Percentiles rank a stretch among this genome's conserved stretches.
Conservation (phyloP, 2,797 vertebrate species). For the Coendou prehensilis region DNA sequence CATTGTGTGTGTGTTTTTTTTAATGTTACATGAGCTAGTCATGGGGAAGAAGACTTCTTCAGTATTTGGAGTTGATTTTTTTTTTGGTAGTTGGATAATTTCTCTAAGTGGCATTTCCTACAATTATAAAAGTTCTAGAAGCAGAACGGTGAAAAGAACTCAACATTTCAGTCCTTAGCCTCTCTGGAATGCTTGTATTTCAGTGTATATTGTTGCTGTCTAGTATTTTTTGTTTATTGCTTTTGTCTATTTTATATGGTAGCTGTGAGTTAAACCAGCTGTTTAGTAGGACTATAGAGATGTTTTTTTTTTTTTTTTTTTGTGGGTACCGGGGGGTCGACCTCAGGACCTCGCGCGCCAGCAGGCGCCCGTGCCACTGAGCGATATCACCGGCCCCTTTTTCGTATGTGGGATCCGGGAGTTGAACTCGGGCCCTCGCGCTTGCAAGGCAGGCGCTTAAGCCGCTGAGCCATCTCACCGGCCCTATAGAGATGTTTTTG, state of each 20-base stretch:
- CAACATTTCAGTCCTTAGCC: neutral
- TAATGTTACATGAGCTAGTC: neutral
- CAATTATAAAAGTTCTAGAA: neutral
- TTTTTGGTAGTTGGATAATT: neutral
- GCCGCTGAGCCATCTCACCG: too few species aligned
- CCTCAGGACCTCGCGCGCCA: too few species aligned
- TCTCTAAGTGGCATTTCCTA: neutral
- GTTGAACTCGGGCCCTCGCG: too few species aligned
- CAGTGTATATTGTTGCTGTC: neutral
- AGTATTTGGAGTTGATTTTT: neutral
- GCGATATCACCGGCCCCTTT: too few species aligned
- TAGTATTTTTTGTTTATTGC: neutral
- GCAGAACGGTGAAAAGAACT: neutral
- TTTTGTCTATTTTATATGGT: neutral
- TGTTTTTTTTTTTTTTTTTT: too few species aligned
- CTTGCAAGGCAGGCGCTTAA: too few species aligned
- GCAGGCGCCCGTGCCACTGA: too few species aligned
- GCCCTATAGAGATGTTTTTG: neutral
- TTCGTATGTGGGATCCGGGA: too few species aligned
- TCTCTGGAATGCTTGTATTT: neutral
- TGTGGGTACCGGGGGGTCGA: too few species aligned
- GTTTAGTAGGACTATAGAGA: neutral
- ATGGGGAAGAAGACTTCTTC: neutral
- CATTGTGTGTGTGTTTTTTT: neutral
- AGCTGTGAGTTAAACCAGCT: neutral